Evolutionary conservation across 2,797 vertebrate genomes (phyloP).

Genomic region (Sebastes oblongus): DNA sequence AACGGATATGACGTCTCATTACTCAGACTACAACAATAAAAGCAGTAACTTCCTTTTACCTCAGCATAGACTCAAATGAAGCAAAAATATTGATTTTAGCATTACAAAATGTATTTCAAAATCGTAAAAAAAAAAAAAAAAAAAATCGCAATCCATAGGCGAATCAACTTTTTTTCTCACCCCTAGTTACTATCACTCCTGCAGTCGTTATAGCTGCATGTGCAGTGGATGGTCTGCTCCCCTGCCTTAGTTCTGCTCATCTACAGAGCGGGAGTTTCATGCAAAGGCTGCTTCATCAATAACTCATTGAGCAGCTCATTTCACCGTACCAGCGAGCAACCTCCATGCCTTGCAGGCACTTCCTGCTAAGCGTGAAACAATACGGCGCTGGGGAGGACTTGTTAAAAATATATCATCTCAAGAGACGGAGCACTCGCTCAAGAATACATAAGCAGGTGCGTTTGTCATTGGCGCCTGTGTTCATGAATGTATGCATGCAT

Average conservation of each 20-base stretch:
- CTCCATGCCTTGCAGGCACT: constrained; percentile 43
- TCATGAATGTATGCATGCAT: constrained; percentile 30
- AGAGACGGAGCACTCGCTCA: constrained; percentile 24
- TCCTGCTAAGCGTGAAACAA: constrained; percentile 60
- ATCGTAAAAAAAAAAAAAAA: too few species aligned
- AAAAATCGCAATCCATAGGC: too few species aligned
- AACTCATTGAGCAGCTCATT: constrained; percentile 57
- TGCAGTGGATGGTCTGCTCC: not conserved
- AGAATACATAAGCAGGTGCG: constrained; percentile 38
- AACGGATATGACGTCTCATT: too few species aligned
- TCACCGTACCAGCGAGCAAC: constrained; percentile 28
- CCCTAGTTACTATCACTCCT: not conserved
- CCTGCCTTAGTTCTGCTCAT: not conserved
- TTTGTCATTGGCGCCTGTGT: not conserved
- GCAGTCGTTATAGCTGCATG: not conserved
- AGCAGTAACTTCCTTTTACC: too few species aligned
- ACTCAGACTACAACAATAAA: too few species aligned
- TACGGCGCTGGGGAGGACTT: constrained; percentile 6
- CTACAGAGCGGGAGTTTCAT: constrained; percentile 1
- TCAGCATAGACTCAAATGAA: too few species aligned
- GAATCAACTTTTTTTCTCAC: too few species aligned
- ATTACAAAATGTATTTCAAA: too few species aligned
- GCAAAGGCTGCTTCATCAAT: constrained; percentile 62
- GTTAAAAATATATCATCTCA: constrained; percentile 57
- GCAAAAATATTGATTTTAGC: too few species aligned